Base-by-base conservation (phyloP, 2,888 invertebrate genomes). In the Lepidonotus clava region DNA sequence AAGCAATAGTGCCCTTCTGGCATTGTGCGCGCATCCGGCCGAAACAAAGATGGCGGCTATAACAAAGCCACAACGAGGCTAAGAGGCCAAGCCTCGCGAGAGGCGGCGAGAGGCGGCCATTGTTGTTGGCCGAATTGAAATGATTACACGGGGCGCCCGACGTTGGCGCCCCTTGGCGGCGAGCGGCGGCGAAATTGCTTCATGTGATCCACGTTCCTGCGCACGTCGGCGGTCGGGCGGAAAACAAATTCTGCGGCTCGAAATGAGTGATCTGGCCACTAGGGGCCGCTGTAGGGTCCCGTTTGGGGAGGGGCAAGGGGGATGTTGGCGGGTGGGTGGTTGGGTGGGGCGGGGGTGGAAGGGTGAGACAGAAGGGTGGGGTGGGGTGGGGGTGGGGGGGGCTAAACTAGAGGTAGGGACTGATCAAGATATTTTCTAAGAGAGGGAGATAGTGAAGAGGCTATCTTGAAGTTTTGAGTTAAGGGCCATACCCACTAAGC, bases 91-190 rank as follows among this genome's bases (percentile, higher is more conserved):
- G 71, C 38, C 71, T 38, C 71, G 71, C 21, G 71, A 38, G 71
- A 11, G 11, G 41, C 28, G 24, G 5, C 80, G 32, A 46, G 80
- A 51, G 80, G 80, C 41, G 14, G 80, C 80, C 51, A 41, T 46
- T 80, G 41, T 41, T 80, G 41, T 41, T 24, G 4, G 80, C 24
- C 41, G 28, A 80, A 80, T 46, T 80, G 80, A 80, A 80, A 80
- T 80, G 80, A 80, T 80, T 80, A 80, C 80, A 80, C 80, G 46
- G 80, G 46, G 80, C 80, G 21, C 28, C 46, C 46, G 18, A n/a
- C 38, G 24, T 41, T 5, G 41, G 80, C 46, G 28, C 5, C 80
- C 76, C 80, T 32, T 11, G 1, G 28, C 21, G 34, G 46, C 14
- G 51, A 46, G 24, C 46, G 80, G 24, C 28, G 11, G 32, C 51